A percentile compares a stretch with the other conserved stretches of the same genome.
phyloP scores from a whole-genome alignment of 2,888 invertebrate species.

The Athalia cordata region DNA sequence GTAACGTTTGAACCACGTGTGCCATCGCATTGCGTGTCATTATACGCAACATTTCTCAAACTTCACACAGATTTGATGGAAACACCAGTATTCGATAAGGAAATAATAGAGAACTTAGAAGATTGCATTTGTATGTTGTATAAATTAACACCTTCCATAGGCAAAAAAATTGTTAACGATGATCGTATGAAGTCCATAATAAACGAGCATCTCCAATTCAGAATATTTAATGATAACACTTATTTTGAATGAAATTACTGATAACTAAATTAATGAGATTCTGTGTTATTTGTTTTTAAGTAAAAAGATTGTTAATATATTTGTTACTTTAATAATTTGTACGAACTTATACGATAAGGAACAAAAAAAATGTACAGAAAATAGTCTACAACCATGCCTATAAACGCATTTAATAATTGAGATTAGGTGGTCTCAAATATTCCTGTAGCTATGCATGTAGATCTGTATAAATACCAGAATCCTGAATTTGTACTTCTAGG shows the following conservation, averaged over 20 bases:
- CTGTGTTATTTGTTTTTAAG: neutral
- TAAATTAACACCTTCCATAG: conserved; percentile 61
- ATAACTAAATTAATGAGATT: neutral
- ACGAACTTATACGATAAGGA: neutral
- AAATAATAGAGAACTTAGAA: conserved; percentile 63
- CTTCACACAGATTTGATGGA: conserved; percentile 64
- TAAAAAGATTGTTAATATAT: conserved; percentile 9
- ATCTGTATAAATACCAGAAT: neutral
- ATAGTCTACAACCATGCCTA: neutral
- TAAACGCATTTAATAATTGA: neutral
- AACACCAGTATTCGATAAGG: conserved; percentile 65
- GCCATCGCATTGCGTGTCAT: conserved; percentile 58
- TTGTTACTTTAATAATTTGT: conserved; percentile 4
- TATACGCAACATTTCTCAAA: conserved; percentile 64
- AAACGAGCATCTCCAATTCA: conserved; percentile 59
- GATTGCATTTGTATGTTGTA: conserved; percentile 65
- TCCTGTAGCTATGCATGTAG: neutral
- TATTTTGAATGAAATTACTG: conserved; percentile 58
- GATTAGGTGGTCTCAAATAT: no score
- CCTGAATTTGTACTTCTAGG: neutral
- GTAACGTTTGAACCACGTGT: conserved; percentile 60
- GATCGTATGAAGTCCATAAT: conserved; percentile 62
- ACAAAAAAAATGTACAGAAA: neutral
- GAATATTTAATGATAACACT: conserved; percentile 61
- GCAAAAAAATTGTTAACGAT: conserved; percentile 61